Evolutionary conservation across 2,888 invertebrate genomes (phyloP).

Genomic region (Drosophila aldrichi): DNA sequence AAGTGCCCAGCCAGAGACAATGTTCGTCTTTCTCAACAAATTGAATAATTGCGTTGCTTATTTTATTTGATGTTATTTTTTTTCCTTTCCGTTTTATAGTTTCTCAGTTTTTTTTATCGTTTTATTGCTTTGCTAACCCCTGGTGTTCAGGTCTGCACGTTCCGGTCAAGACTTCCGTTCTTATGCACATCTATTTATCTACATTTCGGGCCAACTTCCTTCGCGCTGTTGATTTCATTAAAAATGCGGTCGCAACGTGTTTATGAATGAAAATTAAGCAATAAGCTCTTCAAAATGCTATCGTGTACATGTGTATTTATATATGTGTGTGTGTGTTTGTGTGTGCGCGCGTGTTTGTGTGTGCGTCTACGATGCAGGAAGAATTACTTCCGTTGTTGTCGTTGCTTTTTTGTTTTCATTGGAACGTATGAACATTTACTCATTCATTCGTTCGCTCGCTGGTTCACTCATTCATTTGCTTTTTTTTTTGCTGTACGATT

Average conservation of each 20-base stretch:
- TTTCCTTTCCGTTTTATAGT: not conserved
- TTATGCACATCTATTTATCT: constrained; percentile 52
- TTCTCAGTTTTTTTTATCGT: not conserved
- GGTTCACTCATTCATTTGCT: constrained; percentile 49
- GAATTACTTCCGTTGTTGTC: constrained; percentile 68
- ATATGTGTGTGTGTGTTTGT: not conserved
- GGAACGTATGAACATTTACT: constrained; percentile 47
- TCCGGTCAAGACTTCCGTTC: constrained; percentile 56
- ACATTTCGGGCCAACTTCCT: constrained; percentile 65
- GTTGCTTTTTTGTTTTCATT: constrained; percentile 62
- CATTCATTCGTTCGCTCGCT: constrained; percentile 51
- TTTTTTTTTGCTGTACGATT: constrained; percentile 35
- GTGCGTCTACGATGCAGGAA: constrained; percentile 57
- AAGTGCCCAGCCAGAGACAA: constrained; percentile 5
- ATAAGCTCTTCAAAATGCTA: constrained; percentile 69
- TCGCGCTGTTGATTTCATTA: constrained; percentile 70
- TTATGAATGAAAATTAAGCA: constrained; percentile 82
- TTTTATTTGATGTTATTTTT: not conserved
- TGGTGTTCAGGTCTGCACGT: constrained; percentile 44
- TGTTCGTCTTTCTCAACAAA: constrained; percentile 21
- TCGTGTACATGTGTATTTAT: constrained; percentile 21
- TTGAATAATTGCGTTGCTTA: constrained; percentile 21
- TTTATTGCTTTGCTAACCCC: constrained; percentile 19
- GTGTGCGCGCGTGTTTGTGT: constrained; percentile 21
- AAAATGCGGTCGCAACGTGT: constrained; percentile 77